Evolutionary conservation across 2,797 vertebrate species (phyloP), one percentile per base, ranked within the genome.

Genomic region (Calcarius lapponicus): DNA sequence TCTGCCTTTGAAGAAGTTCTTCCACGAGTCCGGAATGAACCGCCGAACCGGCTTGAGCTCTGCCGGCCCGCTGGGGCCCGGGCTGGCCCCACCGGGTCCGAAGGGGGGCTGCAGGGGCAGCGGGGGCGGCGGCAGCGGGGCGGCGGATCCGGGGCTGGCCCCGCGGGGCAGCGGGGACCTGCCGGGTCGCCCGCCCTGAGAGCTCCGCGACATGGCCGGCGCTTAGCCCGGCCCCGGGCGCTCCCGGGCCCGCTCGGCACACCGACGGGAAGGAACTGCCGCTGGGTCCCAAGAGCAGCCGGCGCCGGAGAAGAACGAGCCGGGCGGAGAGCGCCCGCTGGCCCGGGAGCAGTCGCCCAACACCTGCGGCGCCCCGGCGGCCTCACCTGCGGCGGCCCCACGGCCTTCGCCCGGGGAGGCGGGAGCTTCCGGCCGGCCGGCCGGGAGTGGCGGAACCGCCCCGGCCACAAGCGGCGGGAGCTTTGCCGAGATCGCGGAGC

Each of bases 91-190:
- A 24, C 20, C 80, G n/a, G 80, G 87, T 20, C 87, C 87, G 50
- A 70, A 82, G 19, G 86, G 86, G 5, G 78, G 70, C 56, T 81
- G 86, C 70, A 81, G 97, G 0, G 99, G 99, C 58, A 99, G 98
- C 38, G 99, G 99, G 2, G 99, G 99, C 3, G 99, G 98, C 4
- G 98, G 98, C n/a, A 98, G 96, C 4, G 98, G 98, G 20, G 38
- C 42, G 12, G 69, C 4, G 11, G 66, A 50, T 5, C 18, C 50
- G 5, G 21, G 42, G 11, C 76, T 25, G 22, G 71, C 3, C 22
- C 62, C 67, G 3, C 31, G 62, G 51, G 88, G 21, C 45, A 19
- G 51, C 40, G 50, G 31, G 26, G 66, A 66, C 79, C 62, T 15
- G n/a, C 64, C 38, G 38, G 53, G 16, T 48, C 20, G 38, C 48